Percentiles rank a stretch among this genome's conserved stretches.
These are phyloP conservation scores for Babyrousa celebensis DNA, from an alignment of 2,797 vertebrate genomes.

Conservation along the genomic window DNA sequence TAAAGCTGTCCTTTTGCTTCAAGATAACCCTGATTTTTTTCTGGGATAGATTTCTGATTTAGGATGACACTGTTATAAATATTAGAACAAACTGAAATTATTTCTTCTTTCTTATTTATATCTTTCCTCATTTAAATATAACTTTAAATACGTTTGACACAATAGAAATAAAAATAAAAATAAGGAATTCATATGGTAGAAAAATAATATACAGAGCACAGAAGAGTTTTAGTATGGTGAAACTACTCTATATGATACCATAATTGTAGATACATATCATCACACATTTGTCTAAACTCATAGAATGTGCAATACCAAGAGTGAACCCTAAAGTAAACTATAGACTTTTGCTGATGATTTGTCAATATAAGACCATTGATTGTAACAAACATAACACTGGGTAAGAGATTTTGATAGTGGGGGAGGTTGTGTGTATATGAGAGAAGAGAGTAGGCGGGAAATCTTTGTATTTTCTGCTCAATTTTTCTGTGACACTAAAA, in stretches of 20 bases:
- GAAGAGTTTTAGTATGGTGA: neutral
- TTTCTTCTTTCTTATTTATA: slow-evolving; percentile 1
- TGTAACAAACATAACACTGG: neutral
- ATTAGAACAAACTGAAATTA: neutral
- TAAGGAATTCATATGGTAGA: neutral
- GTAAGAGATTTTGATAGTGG: neutral
- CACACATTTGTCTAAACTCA: neutral
- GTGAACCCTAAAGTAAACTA: neutral
- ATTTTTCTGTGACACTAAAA: slow-evolving; percentile 9
- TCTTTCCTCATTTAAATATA: neutral
- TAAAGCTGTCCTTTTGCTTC: neutral
- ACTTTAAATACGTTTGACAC: neutral
- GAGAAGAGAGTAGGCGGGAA: neutral
- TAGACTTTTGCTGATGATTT: neutral
- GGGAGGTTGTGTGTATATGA: neutral
- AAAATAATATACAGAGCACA: neutral
- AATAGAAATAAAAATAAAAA: slow-evolving; percentile 5
- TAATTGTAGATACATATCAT: neutral
- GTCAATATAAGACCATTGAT: neutral
- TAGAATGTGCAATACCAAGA: neutral
- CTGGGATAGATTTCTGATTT: neutral
- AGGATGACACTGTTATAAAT: neutral
- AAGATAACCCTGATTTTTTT: neutral
- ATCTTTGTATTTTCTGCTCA: neutral
- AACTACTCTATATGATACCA: neutral